Evolutionary conservation across 2,888 invertebrate species (phyloP), one percentile per base, ranked within the genome.

Genomic region (Cosmopolites sordidus): DNA sequence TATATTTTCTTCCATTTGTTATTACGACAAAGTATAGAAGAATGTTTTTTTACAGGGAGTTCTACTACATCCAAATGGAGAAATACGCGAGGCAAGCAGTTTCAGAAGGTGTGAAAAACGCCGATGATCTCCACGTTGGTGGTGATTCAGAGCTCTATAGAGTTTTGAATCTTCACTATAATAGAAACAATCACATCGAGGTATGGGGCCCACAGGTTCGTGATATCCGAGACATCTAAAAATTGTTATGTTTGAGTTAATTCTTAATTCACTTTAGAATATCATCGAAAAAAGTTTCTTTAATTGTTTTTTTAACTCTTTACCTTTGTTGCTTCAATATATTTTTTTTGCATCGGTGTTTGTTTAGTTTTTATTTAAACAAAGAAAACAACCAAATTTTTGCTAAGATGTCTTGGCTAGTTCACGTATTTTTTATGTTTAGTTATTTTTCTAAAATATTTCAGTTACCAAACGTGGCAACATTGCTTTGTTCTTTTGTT

Each of bases 11-110:
- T n/a, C n/a, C n/a, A n/a, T n/a, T n/a, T n/a, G n/a, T n/a, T n/a
- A n/a, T n/a, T n/a, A n/a, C n/a, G n/a, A n/a, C n/a, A n/a, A n/a
- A n/a, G n/a, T n/a, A n/a, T n/a, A n/a, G n/a, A n/a, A n/a, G n/a
- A n/a, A n/a, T n/a, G n/a, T 22, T 22, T 22, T 3, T 22, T 81
- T 81, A 44, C 85, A 99, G 99, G 78, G 99, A 99, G 81, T 99
- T 99, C 82, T 99, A 95, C 84, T 99, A 99, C 80, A 99, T 99
- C 74, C 99, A 99, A 80, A 99, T 99, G 98, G 99, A 99, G 81
- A 99, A 99, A 78, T 99, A 96, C 78, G 98, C 98, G 59, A 84
- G 98, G 66, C 97, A 98, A 77, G 93, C 96, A 43, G 88, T 99
- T 68, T 92, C 93, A 66, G 98, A 99, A 78, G 98, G 98, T 58